Base-by-base conservation (phyloP, 2,888 invertebrate genomes). In the Chloromyia formosa region DNA sequence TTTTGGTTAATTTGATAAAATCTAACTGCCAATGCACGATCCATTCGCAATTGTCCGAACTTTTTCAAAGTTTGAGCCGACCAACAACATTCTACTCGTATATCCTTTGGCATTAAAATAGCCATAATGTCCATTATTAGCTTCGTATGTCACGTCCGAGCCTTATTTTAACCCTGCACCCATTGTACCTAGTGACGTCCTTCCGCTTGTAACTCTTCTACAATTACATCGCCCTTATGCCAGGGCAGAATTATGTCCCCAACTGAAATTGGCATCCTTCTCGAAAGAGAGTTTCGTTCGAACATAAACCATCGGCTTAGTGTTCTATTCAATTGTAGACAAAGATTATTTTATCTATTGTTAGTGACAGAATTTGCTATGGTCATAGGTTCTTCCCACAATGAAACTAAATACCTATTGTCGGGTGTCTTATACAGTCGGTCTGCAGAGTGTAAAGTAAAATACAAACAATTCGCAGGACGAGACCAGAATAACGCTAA, bases 301-400 rank as follows among this genome's bases (percentile, higher is more conserved):
- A 62, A 42, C 27, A 62, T 23, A 35, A 62, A 40, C 40, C 62
- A 40, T 27, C 1, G n/a, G 62, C 40, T 62, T 14, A 35, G 62
- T 35, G 27, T 40, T 18, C 62, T 40, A 40, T 62, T 62, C 62
- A 62, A 35, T 40, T 27, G 62, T 16, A 62, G 62, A 62, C 62
- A 62, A 62, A 62, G 62, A 62, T 62, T 35, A 62, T 62, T 62
- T 62, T 40, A 62, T 62, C 62, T 62, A 40, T 62, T 62, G 62
- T 62, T 40, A 40, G 62, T 16, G 62, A 62, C 62, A 16, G 40
- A 62, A 62, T 62, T 62, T 40, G 35, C 40, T 62, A 62, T n/a
- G 23, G 40, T 16, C 27, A 23, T 23, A 62, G 62, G 62, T 23
- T 40, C 62, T 35, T 1, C 40, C 62, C 62, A 62, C 62, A 62